Base-by-base conservation (phyloP, 2,797 vertebrate genomes). In the Hapalemur alaotrensis region DNA sequence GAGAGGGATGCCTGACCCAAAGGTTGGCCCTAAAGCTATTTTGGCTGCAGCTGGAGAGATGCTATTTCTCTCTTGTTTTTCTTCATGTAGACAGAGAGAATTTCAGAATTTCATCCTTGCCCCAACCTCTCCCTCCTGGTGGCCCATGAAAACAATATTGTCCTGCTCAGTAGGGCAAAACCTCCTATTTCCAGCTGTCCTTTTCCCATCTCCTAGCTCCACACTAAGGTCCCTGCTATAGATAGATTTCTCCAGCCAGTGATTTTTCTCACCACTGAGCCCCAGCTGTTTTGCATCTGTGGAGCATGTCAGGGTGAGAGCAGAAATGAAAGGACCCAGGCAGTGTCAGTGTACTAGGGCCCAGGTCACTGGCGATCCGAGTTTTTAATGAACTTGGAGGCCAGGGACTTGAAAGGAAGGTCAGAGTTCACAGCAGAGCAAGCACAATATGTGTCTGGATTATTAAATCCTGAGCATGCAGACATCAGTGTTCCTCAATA, bases 351-450 rank as follows among this genome's bases (percentile, higher is more conserved):
- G 38, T 46, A 35, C 22, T 2, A 79, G 86, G 94, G 41, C 63
- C 93, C 52, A 61, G 38, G 89, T 67, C 80, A 96, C 84, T 95
- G 94, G 70, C 96, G 89, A 90, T 92, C 89, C 23, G 59, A 95
- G 89, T 92, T 97, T 98, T 97, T 98, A 97, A 98, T 97, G 98
- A 98, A 96, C 95, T 81, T 46, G 86, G 81, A 96, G 87, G 84
- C 96, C 93, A 91, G 93, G 73, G 86, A 88, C 91, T 96, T 96
- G 94, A 97, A 95, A 97, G 89, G 83, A 85, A 97, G 98, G 94
- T 96, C 84, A 35, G 88, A 54, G 96, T 97, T 98, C 98, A 92
- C 80, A 52, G 91, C 91, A 97, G 81, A 96, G 96, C 20, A 80
- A 97, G 78, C 22, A 79, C 70, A 89, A 95, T 96, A 73, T 63